Base-by-base conservation (phyloP, 92 coral and sea anemone genomes). In the Palythoa grandis region DNA sequence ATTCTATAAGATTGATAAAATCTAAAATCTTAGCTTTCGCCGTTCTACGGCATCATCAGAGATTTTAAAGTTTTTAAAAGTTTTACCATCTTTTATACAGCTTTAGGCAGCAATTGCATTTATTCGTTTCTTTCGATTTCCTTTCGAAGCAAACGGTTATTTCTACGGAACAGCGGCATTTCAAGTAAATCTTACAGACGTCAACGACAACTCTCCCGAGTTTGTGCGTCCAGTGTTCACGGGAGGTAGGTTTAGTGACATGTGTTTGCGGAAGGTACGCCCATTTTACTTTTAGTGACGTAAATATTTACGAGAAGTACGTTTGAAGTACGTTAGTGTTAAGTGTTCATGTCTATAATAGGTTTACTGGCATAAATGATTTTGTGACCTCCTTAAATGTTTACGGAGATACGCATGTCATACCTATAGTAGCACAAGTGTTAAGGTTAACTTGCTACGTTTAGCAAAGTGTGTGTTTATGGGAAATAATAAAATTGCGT, bases 141-240 rank as follows among this genome's bases (percentile, higher is more conserved):
- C 47, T 52, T 25, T 53, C 7, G 39, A 80, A 90, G 95, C 66
- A 9, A 83, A 90, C 14, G 98, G 95, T 35, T 92, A 88, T 57
- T 86, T 88, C 40, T 91, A 90, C 53, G 98, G 92, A 86, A 91
- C 94, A 17, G 74, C 96, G 23, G 67, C 86, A 74, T 84, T 96
- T 22, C 82, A 87, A 10, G 87, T 96, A 66, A 83, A 79, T 67
- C 76, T 94, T 4, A 84, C 69, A 10, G 98, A 96, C 69, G 91
- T 91, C 19, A 96, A 96, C 82, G 98, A 96, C 78, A 96, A 96
- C 63, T 86, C 94, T 10, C 98, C 98, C 2, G 87, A 47, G 52
- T 96, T 96, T 38, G 69, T 87, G 7, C 90, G 98, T 52, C 88
- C 95, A 3, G 82, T 92, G 1, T 96, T 94, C 52, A 93, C 93